Conservation (phyloP, 2,797 vertebrate genomes). For the Danionella dracula region DNA sequence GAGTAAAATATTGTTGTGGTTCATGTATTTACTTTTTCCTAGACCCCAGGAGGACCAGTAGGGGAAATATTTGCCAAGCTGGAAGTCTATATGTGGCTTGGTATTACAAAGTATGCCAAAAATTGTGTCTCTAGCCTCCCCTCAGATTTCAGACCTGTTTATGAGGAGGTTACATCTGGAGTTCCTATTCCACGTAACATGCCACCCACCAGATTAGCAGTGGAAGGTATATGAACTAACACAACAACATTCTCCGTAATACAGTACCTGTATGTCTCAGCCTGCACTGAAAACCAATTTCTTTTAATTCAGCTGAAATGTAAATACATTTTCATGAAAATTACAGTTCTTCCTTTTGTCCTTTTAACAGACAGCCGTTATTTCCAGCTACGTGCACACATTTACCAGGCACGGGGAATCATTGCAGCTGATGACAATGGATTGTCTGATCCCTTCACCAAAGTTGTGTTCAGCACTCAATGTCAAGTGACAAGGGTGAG, state of each 20-base stretch:
- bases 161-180: constrained; percentile 54
- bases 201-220: constrained; percentile 69
- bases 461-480: constrained; percentile 83
- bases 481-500: constrained; percentile 83
- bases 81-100: constrained; percentile 90
- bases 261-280: too few relatives aligned
- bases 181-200: constrained; percentile 44
- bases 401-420: constrained; percentile 88
- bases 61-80: constrained; percentile 86
- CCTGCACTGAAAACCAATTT: neutral
- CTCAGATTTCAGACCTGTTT: constrained; percentile 74
- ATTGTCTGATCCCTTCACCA: constrained; percentile 84
- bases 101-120: constrained; percentile 79
- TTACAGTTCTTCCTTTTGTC: neutral
- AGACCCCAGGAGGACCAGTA: constrained; percentile 76
- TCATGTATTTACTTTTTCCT: neutral
- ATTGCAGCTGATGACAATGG: constrained; percentile 85
- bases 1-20: neutral
- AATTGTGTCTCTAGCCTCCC: constrained; percentile 75
- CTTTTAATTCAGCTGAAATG: neutral
- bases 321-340: neutral
- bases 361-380: constrained; percentile 75
- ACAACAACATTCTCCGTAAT: neutral
- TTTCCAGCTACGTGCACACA: constrained; percentile 88
- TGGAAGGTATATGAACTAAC: constrained; percentile 71